Evolutionary conservation across 2,797 vertebrate species (phyloP).

Genomic region (Ctenopoma multispine): DNA sequence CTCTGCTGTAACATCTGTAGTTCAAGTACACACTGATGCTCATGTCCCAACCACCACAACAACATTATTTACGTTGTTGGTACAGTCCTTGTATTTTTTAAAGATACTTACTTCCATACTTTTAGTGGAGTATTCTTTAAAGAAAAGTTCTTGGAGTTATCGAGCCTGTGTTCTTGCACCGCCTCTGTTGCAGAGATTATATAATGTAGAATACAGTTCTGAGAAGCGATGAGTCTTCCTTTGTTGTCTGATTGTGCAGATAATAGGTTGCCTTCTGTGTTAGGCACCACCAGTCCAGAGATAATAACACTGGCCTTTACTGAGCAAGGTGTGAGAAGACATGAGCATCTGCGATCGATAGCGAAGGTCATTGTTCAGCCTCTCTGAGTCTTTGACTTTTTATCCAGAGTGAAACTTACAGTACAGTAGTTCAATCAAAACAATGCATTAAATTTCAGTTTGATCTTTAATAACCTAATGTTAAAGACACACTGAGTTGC

Average conservation of each 20-base stretch:
- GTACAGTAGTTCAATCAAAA: neutral
- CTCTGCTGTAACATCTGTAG: no score
- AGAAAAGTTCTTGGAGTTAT: no score
- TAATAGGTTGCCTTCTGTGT: neutral
- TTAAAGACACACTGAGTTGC: no score
- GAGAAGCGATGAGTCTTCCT: neutral
- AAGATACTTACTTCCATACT: no score
- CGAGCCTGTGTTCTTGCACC: no score
- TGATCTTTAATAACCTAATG: neutral
- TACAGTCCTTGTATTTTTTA: no score
- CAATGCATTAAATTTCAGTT: neutral
- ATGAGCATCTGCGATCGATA: neutral
- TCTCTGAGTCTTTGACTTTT: conserved; percentile 11
- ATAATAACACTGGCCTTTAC: neutral
- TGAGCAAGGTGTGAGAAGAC: neutral
- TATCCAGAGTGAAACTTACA: neutral
- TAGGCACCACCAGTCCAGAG: neutral
- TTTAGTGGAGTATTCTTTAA: no score
- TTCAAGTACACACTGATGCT: no score
- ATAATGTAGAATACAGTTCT: no score
- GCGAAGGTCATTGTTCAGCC: conserved; percentile 8
- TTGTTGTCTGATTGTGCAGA: neutral
- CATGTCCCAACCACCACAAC: no score
- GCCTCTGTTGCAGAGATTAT: no score
- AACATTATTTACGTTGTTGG: no score